These are phyloP conservation scores for Setophaga kirtlandii DNA, from an alignment of 2,113 vertebrate species.

Conservation along the genomic window DNA sequence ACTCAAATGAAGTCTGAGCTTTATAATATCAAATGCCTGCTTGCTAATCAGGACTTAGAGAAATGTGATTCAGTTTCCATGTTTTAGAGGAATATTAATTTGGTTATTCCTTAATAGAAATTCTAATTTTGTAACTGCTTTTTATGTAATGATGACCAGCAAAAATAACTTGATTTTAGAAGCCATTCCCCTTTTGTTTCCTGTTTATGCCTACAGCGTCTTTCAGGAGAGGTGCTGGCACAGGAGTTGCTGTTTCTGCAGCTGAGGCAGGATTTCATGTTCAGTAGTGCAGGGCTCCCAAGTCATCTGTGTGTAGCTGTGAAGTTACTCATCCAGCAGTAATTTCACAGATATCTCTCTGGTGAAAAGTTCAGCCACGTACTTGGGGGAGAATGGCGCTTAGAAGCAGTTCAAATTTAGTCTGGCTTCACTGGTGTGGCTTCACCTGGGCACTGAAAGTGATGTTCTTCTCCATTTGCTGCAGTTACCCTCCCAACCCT, in stretches of 20 bases:
- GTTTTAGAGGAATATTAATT: neutral
- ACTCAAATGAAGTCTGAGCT: neutral
- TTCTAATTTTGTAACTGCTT: neutral
- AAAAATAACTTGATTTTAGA: neutral
- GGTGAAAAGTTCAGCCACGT: neutral
- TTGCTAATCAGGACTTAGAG: neutral
- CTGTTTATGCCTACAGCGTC: neutral
- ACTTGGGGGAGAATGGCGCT: neutral
- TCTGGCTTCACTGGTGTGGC: neutral
- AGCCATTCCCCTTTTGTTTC: neutral
- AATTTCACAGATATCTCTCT: constrained; percentile 3
- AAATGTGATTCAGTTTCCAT: neutral
- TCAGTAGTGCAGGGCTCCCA: neutral
- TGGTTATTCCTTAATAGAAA: neutral
- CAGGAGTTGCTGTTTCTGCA: neutral
- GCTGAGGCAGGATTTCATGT: neutral
- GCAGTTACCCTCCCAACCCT: neutral
- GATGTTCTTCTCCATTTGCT: neutral
- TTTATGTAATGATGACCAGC: neutral
- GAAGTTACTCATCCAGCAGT: constrained; percentile 13
- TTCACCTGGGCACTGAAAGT: neutral
- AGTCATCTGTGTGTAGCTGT: neutral
- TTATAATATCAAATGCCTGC: neutral
- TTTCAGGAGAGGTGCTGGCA: neutral
- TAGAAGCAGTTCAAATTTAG: neutral